Evolutionary conservation across 2,797 vertebrate genomes (phyloP).

Genomic region (Apogon talboti): DNA sequence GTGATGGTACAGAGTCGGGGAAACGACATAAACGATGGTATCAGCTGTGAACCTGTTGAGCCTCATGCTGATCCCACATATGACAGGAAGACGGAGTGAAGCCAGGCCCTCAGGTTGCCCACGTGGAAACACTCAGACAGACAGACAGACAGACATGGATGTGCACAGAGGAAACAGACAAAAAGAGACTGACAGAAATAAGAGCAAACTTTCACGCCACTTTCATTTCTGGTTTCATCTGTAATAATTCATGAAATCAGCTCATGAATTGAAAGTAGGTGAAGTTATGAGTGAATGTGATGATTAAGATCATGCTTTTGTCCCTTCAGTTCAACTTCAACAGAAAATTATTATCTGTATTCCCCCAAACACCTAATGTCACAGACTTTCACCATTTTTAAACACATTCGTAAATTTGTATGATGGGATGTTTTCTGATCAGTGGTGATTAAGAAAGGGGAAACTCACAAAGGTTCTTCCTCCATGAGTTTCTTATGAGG

Average conservation of each 20-base stretch:
- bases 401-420: background rate
- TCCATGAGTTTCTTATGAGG: slow-evolving; percentile 16
- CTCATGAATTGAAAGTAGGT: slow-evolving; percentile 33
- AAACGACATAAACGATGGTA: slow-evolving; percentile 58
- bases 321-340: slow-evolving; percentile 2
- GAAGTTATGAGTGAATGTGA: slow-evolving; percentile 28
- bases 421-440: background rate
- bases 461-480: slow-evolving; percentile 25
- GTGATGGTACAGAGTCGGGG: slow-evolving; percentile 40
- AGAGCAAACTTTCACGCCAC: slow-evolving; percentile 10
- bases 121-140: slow-evolving; percentile 62
- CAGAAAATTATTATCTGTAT: slow-evolving; percentile 19
- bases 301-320: background rate
- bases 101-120: slow-evolving; percentile 45
- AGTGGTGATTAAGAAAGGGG: slow-evolving; percentile 27
- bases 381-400: background rate
- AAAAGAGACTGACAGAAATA: slow-evolving; percentile 15
- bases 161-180: slow-evolving; percentile 4
- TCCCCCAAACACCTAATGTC: background rate
- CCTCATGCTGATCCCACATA: slow-evolving; percentile 54
- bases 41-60: slow-evolving; percentile 57
- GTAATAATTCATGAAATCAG: background rate
- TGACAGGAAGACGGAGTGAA: slow-evolving; percentile 62
- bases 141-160: slow-evolving; percentile 1
- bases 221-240: slow-evolving; percentile 41